A percentile compares a stretch with the other conserved stretches of the same genome.
Conservation (phyloP, 2,797 vertebrate species). For the Scolopax rusticola region DNA sequence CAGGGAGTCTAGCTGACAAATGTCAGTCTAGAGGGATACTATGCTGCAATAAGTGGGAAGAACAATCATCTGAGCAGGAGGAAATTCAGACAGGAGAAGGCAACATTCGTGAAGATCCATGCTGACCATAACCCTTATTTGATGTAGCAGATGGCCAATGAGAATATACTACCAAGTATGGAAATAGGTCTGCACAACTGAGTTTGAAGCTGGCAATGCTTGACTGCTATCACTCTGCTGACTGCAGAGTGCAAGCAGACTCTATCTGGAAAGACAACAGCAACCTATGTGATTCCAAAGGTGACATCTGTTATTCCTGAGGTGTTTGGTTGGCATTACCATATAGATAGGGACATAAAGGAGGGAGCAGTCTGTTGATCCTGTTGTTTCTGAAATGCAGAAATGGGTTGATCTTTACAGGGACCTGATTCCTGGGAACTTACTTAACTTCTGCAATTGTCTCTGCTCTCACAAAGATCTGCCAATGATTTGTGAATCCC, state of each 20-base stretch:
- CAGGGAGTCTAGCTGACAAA: background rate
- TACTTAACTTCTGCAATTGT: background rate
- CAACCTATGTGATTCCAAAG: background rate
- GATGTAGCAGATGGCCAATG: background rate
- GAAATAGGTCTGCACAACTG: background rate
- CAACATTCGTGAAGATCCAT: background rate
- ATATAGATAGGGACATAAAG: background rate
- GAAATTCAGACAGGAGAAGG: background rate
- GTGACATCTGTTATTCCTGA: background rate
- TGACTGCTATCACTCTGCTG: background rate
- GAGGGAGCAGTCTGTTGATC: background rate
- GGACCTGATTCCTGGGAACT: background rate
- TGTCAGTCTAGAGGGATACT: background rate
- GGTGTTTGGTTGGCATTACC: background rate
- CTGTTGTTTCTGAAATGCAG: background rate
- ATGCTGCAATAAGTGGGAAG: background rate
- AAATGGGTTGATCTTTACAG: background rate
- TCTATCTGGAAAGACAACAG: background rate
- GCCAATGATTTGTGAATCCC: background rate
- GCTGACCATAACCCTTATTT: background rate
- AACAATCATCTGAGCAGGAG: background rate
- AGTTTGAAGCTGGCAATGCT: background rate
- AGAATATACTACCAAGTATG: background rate
- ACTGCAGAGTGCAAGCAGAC: background rate
- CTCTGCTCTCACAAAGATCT: background rate